phyloP scores from a whole-genome alignment of 1,140 invertebrate species.

The Lethrus apterus region DNA sequence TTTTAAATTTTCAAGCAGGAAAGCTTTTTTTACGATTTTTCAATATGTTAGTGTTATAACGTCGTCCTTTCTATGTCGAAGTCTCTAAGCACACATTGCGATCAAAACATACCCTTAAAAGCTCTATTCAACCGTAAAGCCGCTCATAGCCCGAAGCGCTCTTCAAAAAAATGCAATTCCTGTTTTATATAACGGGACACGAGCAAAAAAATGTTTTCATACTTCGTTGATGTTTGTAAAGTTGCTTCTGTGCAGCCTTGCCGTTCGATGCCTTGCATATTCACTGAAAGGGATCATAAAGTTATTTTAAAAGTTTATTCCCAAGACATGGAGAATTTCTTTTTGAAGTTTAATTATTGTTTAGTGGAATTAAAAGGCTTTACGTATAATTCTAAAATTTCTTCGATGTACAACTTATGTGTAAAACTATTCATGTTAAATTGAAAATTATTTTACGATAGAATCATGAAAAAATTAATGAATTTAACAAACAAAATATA shows the following conservation, averaged over 20 bases:
- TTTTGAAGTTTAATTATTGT: too few relatives aligned
- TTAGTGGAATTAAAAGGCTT: too few relatives aligned
- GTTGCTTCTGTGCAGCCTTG: too few relatives aligned
- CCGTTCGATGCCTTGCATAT: neutral
- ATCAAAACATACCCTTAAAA: conserved; percentile 26
- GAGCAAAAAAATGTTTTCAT: conserved; percentile 9
- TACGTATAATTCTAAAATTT: too few relatives aligned
- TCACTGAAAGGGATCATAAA: neutral
- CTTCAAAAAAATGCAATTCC: conserved; percentile 15
- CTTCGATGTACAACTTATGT: too few relatives aligned
- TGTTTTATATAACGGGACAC: too few relatives aligned
- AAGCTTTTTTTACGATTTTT: too few relatives aligned
- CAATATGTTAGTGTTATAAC: conserved; percentile 16
- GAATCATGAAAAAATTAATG: too few relatives aligned
- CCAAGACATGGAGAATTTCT: neutral
- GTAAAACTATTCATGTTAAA: too few relatives aligned
- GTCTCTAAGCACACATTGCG: conserved; percentile 19
- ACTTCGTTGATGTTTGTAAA: conserved; percentile 8
- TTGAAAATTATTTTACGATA: too few relatives aligned
- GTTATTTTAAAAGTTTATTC: conserved; percentile 4
- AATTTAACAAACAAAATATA: too few relatives aligned
- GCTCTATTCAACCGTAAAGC: conserved; percentile 26
- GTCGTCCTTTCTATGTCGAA: conserved; percentile 9
- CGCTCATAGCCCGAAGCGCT: conserved; percentile 23
- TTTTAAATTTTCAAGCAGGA: too few relatives aligned